phyloP scores from a whole-genome alignment of 2,888 invertebrate species.

The Chromoteleia sp. region DNA sequence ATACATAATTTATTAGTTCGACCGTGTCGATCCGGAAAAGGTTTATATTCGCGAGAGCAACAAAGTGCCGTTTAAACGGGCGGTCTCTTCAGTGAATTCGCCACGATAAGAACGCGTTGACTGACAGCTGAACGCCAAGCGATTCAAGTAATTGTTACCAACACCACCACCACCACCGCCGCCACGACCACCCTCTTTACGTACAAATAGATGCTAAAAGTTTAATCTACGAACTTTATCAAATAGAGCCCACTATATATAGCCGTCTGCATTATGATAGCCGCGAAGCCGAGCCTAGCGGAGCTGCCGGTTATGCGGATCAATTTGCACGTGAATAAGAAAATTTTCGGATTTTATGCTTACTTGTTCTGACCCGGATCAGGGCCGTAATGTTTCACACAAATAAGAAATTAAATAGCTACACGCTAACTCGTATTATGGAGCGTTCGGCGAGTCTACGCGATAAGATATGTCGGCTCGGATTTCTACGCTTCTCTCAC shows the following conservation, averaged over 20 bases:
- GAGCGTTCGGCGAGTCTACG: neutral
- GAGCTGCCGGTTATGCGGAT: conserved; percentile 63
- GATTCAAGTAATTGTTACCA: conserved; percentile 71
- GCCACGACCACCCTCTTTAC: conserved; percentile 60
- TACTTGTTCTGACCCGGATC: conserved; percentile 39
- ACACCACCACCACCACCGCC: conserved; percentile 66
- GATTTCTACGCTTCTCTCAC: neutral
- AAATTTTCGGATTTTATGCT: conserved; percentile 46
- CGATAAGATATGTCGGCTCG: neutral
- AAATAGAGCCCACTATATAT: conserved; percentile 70
- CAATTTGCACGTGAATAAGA: conserved; percentile 65
- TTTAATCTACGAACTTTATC: conserved; percentile 72
- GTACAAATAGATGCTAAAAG: conserved; percentile 70
- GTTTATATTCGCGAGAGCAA: conserved; percentile 3
- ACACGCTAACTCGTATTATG: conserved; percentile 1
- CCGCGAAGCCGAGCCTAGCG: conserved; percentile 38
- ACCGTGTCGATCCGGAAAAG: too few species aligned
- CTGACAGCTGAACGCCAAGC: conserved; percentile 69
- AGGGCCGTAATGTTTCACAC: conserved; percentile 38
- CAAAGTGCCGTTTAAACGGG: conserved; percentile 20
- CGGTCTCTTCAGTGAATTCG: conserved; percentile 53
- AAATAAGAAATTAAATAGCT: conserved; percentile 24
- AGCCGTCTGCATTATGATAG: conserved; percentile 62
- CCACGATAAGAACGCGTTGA: conserved; percentile 70
- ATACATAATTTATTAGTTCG: conserved; percentile 31